phyloP scores from a whole-genome alignment of 2,113 vertebrate genomes.

The Camarhynchus parvulus region DNA sequence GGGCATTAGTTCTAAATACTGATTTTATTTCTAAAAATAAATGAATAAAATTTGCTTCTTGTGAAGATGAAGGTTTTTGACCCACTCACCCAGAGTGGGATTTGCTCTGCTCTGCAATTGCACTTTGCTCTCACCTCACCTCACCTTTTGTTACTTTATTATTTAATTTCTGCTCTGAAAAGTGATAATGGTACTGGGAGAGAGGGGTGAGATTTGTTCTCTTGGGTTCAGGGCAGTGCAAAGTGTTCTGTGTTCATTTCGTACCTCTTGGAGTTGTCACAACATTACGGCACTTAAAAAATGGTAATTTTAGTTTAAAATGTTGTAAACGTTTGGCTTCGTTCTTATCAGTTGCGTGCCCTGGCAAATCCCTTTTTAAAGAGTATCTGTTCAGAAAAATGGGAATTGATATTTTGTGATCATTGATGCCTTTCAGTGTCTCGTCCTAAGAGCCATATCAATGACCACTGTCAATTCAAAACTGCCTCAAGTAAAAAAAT shows the following conservation, averaged over 20 bases:
- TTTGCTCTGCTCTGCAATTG: neutral
- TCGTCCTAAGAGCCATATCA: fast-evolving
- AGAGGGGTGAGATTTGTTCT: neutral
- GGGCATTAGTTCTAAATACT: neutral
- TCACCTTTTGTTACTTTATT: neutral
- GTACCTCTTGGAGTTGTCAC: neutral
- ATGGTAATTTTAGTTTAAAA: neutral
- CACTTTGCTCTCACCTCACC: neutral
- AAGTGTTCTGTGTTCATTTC: neutral
- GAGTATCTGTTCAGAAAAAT: neutral
- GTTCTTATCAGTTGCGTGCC: neutral
- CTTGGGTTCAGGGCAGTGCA: neutral
- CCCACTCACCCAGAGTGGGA: neutral
- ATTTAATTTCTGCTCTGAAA: neutral
- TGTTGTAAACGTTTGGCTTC: neutral
- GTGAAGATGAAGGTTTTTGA: neutral
- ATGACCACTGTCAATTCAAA: neutral
- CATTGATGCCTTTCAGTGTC: neutral
- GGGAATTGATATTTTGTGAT: neutral
- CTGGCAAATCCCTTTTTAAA: neutral
- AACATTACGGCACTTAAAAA: neutral
- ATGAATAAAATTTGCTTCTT: no score
- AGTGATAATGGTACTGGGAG: neutral
- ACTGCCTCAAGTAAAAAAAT: neutral
- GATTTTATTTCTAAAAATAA: neutral